Percentiles rank a stretch among this genome's conserved stretches.
Conservation (phyloP, 2,113 vertebrate species). For the Lamprotornis superbus region DNA sequence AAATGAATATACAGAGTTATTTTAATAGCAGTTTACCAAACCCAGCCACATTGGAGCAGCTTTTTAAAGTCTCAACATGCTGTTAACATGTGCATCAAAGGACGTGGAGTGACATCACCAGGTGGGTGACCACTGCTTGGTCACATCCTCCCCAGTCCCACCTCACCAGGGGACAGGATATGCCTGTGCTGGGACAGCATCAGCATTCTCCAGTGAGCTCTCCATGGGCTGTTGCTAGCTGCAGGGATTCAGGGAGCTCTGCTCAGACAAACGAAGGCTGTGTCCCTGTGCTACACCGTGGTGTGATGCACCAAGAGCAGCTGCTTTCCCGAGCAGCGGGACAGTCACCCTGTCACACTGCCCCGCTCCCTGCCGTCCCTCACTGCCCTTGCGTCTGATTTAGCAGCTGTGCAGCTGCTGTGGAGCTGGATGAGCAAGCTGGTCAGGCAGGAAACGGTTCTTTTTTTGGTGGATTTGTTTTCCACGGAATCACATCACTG, state of each 20-base stretch:
- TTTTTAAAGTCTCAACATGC: neutral
- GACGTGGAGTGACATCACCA: neutral
- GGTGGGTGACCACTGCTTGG: neutral
- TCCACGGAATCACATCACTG: neutral
- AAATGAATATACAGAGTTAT: neutral
- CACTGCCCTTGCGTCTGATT: neutral
- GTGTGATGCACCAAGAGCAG: neutral
- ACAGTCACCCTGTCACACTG: neutral
- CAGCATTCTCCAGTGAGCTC: neutral
- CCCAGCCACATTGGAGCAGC: neutral
- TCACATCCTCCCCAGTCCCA: neutral
- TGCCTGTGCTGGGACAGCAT: neutral
- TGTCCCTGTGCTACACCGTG: neutral
- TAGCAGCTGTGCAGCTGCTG: neutral
- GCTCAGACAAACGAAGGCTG: neutral
- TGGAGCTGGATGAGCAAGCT: neutral
- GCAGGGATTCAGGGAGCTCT: neutral
- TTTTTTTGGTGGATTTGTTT: neutral
- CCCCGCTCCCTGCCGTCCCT: neutral
- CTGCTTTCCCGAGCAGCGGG: neutral
- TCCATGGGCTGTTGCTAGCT: neutral
- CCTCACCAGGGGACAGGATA: neutral
- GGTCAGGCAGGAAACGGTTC: neutral
- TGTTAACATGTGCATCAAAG: neutral
- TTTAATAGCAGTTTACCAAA: constrained; percentile 5